Base-by-base conservation (phyloP, 2,888 invertebrate genomes). In the Abrostola triplasia region DNA sequence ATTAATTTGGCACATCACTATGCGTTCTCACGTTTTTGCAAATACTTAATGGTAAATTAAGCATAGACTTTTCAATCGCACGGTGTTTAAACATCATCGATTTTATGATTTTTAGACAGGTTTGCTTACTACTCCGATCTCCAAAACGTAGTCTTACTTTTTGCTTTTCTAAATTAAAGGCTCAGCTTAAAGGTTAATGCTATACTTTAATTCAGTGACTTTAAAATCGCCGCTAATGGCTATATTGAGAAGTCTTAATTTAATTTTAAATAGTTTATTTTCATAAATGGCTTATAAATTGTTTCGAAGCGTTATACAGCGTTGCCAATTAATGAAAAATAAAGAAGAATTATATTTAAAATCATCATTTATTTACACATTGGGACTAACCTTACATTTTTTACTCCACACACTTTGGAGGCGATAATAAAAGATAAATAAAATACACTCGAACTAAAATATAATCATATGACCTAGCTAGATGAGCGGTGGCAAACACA, bases 291-390 rank as follows among this genome's bases (percentile, higher is more conserved):
- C 9, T 10, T 47, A 37, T 50, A 54, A 50, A 37, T 36, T 24
- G 38, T 44, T 57, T 50, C 4, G n/a, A 6, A 0, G 40, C 9
- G 6, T 12, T 12, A 35, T 63, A 48, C 11, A 40, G 24, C n/a
- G 51, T 60, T 67, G 36, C n/a, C 11, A 53, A 56, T 61, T 47
- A 42, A 36, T 49, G 40, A 53, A 71, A 72, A 79, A 76, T 74
- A 81, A 83, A 79, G 52, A 73, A 67, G 72, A 76, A 68, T 51
- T 49, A 42, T 68, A 79, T 81, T 82, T 80, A 72, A 83, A 87
- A 85, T 84, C 79, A 84, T 81, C 76, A 73, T 89, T 89, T 89
- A 89, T 89, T 89, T 89, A 89, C 89, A 89, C 73, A 83, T 83
- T 85, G 79, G 70, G 67, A 82, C 82, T 85, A 88, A 84, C 71